Evolutionary conservation across 2,113 vertebrate genomes (phyloP), one percentile per base, ranked within the genome.

Genomic region (Poicephalus gulielmi): DNA sequence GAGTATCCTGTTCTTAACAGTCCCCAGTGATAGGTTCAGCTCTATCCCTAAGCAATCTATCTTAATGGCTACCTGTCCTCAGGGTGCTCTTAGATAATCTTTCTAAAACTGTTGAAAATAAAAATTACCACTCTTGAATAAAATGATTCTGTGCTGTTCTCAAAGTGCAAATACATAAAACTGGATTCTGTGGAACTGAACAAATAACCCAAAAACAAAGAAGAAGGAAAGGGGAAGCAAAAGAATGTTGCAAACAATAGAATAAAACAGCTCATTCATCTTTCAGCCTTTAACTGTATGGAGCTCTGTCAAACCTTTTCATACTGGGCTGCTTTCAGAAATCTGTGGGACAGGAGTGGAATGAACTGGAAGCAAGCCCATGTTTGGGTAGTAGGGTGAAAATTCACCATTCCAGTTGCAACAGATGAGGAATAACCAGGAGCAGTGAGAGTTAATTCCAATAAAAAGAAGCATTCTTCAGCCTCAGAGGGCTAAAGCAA

Each of bases 271-370:
- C 52, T 94, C 67, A 46, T 95, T 96, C 73, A 64, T 11, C 79
- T 91, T 88, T 44, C 74, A 92, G 47, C 47, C 92, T 89, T 86
- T 94, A 95, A 73, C 62, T 43, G 47, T 91, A 23, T 71, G 55
- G 69, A 84, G 68, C 47, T 92, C 92, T 77, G 53, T 30, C 67
- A 19, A 86, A 68, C 73, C 79, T 89, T 92, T 95, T 95, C 73
- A 91, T 81, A 73, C 47, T 50, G 39, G 46, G 24, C 35, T 89
- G 92, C 80, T 95, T 94, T 92, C 83, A 94, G 73, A 92, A 97
- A 94, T 92, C 77, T 46, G 47, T 79, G 80, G 83, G 86, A 92
- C 74, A 85, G 50, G 74, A 59, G 4, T 80, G 41, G 75, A 93
- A 94, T 85, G 63, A 71, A 31, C 3, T 87, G 88, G 69, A 92